phyloP scores from a whole-genome alignment of 2,113 vertebrate species.

The Caranx ignobilis region DNA sequence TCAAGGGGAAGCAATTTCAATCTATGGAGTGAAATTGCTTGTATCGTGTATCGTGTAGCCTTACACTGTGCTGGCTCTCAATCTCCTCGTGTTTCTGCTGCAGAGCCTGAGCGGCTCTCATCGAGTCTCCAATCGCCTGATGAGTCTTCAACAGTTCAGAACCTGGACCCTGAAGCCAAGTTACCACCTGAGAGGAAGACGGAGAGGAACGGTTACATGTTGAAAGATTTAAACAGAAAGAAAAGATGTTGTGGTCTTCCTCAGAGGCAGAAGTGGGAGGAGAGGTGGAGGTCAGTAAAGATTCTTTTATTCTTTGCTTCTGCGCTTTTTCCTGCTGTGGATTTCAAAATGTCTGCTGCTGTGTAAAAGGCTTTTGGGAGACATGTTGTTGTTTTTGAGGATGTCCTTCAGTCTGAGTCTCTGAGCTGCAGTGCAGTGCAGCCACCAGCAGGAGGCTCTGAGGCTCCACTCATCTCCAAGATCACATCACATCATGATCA shows the following conservation, averaged over 20 bases:
- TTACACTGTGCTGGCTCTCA: conserved; percentile 98
- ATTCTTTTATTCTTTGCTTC: too few species aligned
- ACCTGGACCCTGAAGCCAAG: conserved; percentile 98
- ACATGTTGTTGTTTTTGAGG: neutral
- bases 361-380: neutral
- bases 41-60: conserved; percentile 31
- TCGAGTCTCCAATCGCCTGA: conserved; percentile 97
- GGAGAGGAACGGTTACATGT: neutral
- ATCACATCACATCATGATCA: neutral
- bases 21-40: neutral
- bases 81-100: conserved; percentile 99
- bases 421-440: conserved; percentile 22
- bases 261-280: neutral
- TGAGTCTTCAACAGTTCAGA: conserved; percentile 94
- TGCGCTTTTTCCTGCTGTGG: neutral
- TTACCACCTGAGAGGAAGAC: conserved; percentile 89
- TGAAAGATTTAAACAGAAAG: neutral
- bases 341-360: neutral
- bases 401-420: neutral
- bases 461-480: neutral
- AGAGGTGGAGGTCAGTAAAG: too few species aligned
- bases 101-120: conserved; percentile 94
- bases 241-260: neutral
- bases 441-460: conserved; percentile 29
- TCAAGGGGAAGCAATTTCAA: too few species aligned